phyloP scores from a whole-genome alignment of 2,113 vertebrate species.

The Datnioides undecimradiatus region DNA sequence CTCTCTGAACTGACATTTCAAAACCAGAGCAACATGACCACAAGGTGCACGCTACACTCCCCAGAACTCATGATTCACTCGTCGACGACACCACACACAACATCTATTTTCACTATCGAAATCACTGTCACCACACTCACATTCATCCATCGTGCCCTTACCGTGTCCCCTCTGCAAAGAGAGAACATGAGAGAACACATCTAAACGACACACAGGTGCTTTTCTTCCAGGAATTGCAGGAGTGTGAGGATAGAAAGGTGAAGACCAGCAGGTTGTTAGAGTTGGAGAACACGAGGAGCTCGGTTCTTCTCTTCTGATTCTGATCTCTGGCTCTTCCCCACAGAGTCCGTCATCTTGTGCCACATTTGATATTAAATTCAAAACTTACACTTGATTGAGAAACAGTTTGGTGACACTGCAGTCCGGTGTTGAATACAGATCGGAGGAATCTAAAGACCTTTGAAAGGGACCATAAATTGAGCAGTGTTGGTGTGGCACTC shows the following conservation, averaged over 20 bases:
- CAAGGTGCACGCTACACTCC: constrained; percentile 9
- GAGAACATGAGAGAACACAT: not conserved
- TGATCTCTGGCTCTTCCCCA: not conserved
- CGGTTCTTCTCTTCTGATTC: constrained; percentile 16
- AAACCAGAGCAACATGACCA: constrained; percentile 38
- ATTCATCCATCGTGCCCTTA: not conserved
- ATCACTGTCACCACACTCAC: not conserved
- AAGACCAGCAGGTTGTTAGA: constrained; percentile 3
- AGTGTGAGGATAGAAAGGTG: constrained; percentile 9
- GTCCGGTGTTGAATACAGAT: constrained; percentile 9
- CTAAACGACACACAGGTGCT: not conserved
- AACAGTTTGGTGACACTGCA: constrained; percentile 10
- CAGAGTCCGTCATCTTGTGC: constrained; percentile 33
- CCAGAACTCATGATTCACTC: constrained; percentile 15
- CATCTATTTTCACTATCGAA: constrained; percentile 10
- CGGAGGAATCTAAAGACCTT: constrained; percentile 2
- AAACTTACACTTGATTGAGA: constrained; percentile 34
- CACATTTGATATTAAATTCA: constrained; percentile 31
- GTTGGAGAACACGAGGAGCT: not conserved
- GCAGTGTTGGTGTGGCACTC: constrained; percentile 31
- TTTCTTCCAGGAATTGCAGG: constrained; percentile 7
- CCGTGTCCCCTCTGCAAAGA: not conserved
- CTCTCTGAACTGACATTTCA: constrained; percentile 7
- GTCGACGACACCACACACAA: constrained; percentile 22
- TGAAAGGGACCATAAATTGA: constrained; percentile 17